These are phyloP conservation scores for Drosophila athabasca DNA, from an alignment of 1,140 invertebrate species.

Conservation along the genomic window DNA sequence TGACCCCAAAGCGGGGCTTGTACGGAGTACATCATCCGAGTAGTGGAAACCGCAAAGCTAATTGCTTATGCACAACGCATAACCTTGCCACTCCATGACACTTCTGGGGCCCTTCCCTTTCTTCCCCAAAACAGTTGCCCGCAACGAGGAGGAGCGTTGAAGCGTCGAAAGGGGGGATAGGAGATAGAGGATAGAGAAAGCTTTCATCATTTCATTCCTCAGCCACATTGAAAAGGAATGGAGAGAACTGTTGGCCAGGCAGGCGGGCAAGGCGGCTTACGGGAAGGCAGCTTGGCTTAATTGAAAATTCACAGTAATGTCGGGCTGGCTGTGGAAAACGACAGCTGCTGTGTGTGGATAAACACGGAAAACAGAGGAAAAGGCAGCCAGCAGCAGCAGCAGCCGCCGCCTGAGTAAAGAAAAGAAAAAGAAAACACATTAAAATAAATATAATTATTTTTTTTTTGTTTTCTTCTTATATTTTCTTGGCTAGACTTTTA, in stretches of 20 bases:
- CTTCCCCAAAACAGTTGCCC: neutral
- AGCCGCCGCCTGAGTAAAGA: neutral
- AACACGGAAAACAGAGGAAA: slow-evolving; percentile 43
- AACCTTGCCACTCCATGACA: slow-evolving; percentile 76
- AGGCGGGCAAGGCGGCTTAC: neutral
- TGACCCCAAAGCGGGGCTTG: slow-evolving; percentile 41
- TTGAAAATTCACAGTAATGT: slow-evolving; percentile 78
- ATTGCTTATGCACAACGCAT: slow-evolving; percentile 78
- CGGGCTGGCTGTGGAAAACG: slow-evolving; percentile 66
- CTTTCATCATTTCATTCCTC: slow-evolving; percentile 46
- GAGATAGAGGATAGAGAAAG: slow-evolving; percentile 33
- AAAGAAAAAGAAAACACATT: slow-evolving; percentile 64
- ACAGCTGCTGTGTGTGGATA: slow-evolving; percentile 65
- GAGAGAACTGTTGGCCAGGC: slow-evolving; percentile 10
- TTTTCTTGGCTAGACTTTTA: slow-evolving; percentile 53
- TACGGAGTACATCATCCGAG: slow-evolving; percentile 30
- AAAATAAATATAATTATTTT: slow-evolving; percentile 75
- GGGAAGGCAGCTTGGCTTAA: slow-evolving; percentile 55
- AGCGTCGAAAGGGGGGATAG: slow-evolving; percentile 2
- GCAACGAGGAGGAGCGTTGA: slow-evolving; percentile 16
- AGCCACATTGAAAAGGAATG: slow-evolving; percentile 39
- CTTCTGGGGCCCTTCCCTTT: slow-evolving; percentile 59
- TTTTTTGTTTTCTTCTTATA: neutral
- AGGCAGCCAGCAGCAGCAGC: slow-evolving; percentile 20
- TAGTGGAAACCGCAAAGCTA: slow-evolving; percentile 67